Evolutionary conservation across 2,113 vertebrate species (phyloP).

Genomic region (Salminus brasiliensis): DNA sequence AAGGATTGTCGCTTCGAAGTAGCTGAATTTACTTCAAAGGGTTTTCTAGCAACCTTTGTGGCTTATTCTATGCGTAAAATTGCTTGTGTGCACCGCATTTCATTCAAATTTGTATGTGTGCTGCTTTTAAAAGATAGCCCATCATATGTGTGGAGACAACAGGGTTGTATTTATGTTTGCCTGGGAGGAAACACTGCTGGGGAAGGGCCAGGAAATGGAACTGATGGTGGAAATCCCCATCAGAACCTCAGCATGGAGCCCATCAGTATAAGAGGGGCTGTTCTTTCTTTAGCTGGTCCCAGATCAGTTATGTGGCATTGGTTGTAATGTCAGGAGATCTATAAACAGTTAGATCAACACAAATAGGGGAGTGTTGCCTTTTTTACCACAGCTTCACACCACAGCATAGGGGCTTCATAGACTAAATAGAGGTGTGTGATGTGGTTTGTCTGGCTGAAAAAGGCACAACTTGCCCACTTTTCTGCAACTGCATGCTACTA

Average conservation of each 20-base stretch:
- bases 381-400: constrained; percentile 1
- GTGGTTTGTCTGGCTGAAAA: constrained; percentile 2
- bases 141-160: background rate
- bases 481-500: constrained; percentile 6
- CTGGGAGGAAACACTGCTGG: constrained; percentile 5
- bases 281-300: background rate
- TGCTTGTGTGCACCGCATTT: no score
- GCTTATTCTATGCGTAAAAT: no score
- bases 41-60: no score
- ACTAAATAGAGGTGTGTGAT: background rate
- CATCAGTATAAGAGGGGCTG: background rate
- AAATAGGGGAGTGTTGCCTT: background rate
- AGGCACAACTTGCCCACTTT: background rate
- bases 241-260: background rate
- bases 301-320: background rate
- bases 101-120: no score
- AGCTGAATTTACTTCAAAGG: no score
- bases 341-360: background rate
- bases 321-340: background rate
- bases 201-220: constrained; percentile 21
- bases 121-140: background rate
- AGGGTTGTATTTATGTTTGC: background rate
- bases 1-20: background rate
- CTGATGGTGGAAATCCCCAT: constrained; percentile 48
- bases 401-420: constrained; percentile 3